A percentile compares a stretch with the other conserved stretches of the same genome.
Evolutionary conservation across 1,140 invertebrate species (phyloP).

Genomic region (Drosophila kanapiae): DNA sequence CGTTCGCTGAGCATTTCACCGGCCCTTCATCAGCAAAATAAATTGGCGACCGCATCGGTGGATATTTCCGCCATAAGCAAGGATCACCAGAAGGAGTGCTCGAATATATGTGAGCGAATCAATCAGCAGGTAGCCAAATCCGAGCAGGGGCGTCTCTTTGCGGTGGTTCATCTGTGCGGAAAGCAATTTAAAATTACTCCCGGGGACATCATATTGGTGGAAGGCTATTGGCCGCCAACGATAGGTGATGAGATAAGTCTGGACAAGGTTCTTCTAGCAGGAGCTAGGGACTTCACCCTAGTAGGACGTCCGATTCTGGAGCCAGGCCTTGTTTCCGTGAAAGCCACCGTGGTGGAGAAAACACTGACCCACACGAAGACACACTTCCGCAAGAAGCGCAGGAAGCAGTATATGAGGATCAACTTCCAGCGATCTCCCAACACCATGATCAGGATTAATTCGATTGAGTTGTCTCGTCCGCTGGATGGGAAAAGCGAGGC

Average conservation of each 20-base stretch:
- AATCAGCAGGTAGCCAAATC: constrained; percentile 87
- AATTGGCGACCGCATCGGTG: constrained; percentile 26
- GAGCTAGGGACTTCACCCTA: constrained; percentile 93
- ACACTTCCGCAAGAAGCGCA: constrained; percentile 90
- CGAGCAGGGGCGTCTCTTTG: constrained; percentile 92
- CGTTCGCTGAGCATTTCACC: constrained; percentile 68
- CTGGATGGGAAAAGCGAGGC: constrained; percentile 40
- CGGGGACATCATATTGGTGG: constrained; percentile 93
- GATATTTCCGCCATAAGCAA: constrained; percentile 43
- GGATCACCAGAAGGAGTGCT: constrained; percentile 67
- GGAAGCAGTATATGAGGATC: constrained; percentile 92
- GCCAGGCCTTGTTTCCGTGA: constrained; percentile 90
- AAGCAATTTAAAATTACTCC: constrained; percentile 95
- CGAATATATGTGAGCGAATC: constrained; percentile 86
- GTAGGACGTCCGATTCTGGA: constrained; percentile 93
- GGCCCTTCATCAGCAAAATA: constrained; percentile 63
- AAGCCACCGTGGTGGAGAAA: constrained; percentile 96
- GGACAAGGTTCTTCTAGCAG: constrained; percentile 95
- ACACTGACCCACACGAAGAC: constrained; percentile 93
- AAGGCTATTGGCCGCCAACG: constrained; percentile 93
- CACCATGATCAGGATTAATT: constrained; percentile 91
- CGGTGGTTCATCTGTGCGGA: constrained; percentile 92
- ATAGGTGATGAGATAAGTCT: constrained; percentile 93
- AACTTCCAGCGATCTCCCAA: constrained; percentile 90
- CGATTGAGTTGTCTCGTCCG: constrained; percentile 86